These are phyloP conservation scores for Marisa cornuarietis DNA, from an alignment of 1,140 invertebrate species.

Conservation along the genomic window DNA sequence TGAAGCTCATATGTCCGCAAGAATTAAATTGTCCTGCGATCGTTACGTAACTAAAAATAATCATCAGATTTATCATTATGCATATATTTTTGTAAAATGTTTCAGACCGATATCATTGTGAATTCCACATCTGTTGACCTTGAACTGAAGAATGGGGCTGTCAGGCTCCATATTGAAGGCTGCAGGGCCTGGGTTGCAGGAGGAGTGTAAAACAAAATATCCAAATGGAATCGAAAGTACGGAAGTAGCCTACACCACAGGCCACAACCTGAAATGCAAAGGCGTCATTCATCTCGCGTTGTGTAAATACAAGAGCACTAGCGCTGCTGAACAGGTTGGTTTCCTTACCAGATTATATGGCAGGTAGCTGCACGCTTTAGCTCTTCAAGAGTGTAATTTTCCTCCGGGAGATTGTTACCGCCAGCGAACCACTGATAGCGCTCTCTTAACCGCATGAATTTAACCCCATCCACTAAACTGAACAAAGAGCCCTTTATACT, in stretches of 20 bases:
- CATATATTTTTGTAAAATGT: slow-evolving; percentile 1
- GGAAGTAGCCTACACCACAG: slow-evolving; percentile 39
- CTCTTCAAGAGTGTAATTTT: no score
- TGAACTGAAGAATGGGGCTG: slow-evolving; percentile 41
- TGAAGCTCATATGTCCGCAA: no score
- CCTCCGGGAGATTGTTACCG: no score
- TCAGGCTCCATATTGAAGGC: slow-evolving; percentile 45
- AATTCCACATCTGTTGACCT: slow-evolving; percentile 42
- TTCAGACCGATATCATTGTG: slow-evolving; percentile 53
- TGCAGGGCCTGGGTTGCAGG: slow-evolving; percentile 40
- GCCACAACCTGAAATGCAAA: slow-evolving; percentile 42
- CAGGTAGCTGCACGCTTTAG: no score
- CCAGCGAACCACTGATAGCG: no score
- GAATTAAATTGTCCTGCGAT: no score
- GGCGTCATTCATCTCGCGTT: slow-evolving; percentile 40
- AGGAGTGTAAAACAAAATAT: slow-evolving; percentile 38
- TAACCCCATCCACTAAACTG: no score
- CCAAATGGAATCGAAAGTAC: slow-evolving; percentile 38
- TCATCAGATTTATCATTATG: background rate
- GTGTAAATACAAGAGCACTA: slow-evolving; percentile 19
- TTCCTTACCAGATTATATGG: no score
- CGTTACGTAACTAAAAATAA: no score
- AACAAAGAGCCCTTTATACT: no score
- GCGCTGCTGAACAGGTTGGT: slow-evolving; percentile 22
- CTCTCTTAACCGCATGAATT: no score